A percentile compares a stretch with the other conserved stretches of the same genome.
Conservation (phyloP, 2,888 invertebrate species). For the Drosophila acutilabella region DNA sequence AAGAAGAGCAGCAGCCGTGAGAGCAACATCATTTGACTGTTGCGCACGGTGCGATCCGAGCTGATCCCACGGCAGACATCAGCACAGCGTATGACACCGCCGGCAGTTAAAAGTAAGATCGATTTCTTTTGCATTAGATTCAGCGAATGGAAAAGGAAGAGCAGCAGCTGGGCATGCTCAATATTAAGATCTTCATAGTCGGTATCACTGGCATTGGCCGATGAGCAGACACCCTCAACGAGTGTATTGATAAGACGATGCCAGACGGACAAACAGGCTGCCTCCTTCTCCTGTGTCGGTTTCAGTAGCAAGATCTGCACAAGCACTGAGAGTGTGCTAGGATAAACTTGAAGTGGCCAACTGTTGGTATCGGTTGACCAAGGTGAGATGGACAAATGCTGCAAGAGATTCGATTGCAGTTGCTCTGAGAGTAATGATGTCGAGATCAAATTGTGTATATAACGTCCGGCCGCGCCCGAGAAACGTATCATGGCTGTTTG, state of each 20-base stretch:
- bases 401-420: conserved; percentile 90
- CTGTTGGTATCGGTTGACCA: conserved; percentile 88
- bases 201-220: conserved; percentile 75
- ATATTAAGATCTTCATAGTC: conserved; percentile 93
- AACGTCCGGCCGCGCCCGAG: conserved; percentile 84
- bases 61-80: conserved; percentile 87
- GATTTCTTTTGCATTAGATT: conserved; percentile 98
- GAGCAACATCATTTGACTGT: conserved; percentile 91
- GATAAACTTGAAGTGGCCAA: conserved; percentile 92
- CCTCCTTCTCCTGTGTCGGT: conserved; percentile 94
- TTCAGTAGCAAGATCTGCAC: conserved; percentile 94
- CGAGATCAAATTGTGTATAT: conserved; percentile 89
- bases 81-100: conserved; percentile 89
- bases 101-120: conserved; percentile 93
- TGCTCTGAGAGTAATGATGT: conserved; percentile 89
- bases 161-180: conserved; percentile 96
- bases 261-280: conserved; percentile 96
- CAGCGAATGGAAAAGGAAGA: conserved; percentile 97
- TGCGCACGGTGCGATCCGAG: conserved; percentile 83
- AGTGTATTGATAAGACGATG: conserved; percentile 94
- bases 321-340: conserved; percentile 92
- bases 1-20: conserved; percentile 94
- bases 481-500: conserved; percentile 84
- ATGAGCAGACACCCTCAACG: conserved; percentile 90
- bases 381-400: conserved; percentile 91